These are phyloP conservation scores for Guaruba guarouba DNA, from an alignment of 2,113 vertebrate genomes.

Conservation along the genomic window DNA sequence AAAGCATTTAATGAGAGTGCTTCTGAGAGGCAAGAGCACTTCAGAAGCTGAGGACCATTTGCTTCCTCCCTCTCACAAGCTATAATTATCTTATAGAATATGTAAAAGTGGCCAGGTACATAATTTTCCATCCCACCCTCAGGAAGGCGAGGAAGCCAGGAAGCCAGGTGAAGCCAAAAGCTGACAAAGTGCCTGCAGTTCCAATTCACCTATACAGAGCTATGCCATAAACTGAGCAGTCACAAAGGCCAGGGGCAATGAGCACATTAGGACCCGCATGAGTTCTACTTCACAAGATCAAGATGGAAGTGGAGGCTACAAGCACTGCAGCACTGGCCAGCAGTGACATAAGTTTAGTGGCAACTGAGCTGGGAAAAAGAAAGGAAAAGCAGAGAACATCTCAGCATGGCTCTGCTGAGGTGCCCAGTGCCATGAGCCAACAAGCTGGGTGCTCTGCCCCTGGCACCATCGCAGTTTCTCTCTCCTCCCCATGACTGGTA, in stretches of 20 bases:
- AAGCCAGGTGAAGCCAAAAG: not conserved
- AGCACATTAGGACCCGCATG: not conserved
- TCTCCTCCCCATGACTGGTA: not conserved
- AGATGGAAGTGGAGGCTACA: not conserved
- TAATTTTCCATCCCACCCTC: not conserved
- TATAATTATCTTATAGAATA: not conserved
- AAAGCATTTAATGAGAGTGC: not conserved
- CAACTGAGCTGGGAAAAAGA: not conserved
- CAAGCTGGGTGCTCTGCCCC: not conserved
- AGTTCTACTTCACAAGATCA: not conserved
- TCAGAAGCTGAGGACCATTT: not conserved
- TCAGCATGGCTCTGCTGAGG: fast-evolving
- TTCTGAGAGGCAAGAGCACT: not conserved
- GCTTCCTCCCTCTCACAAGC: not conserved
- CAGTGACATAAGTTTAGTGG: fast-evolving
- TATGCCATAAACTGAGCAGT: not conserved
- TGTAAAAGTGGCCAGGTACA: not conserved
- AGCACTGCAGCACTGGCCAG: not conserved
- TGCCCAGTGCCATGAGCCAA: fast-evolving
- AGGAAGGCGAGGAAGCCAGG: not conserved
- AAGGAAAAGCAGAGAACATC: not conserved
- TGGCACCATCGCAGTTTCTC: not conserved
- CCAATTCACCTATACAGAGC: fast-evolving
- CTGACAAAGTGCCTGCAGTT: not conserved
- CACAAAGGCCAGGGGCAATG: not conserved